Percentiles rank a stretch among this genome's conserved stretches.
phyloP scores from a whole-genome alignment of 2,113 vertebrate species.

The Xyliphius kryptos region DNA sequence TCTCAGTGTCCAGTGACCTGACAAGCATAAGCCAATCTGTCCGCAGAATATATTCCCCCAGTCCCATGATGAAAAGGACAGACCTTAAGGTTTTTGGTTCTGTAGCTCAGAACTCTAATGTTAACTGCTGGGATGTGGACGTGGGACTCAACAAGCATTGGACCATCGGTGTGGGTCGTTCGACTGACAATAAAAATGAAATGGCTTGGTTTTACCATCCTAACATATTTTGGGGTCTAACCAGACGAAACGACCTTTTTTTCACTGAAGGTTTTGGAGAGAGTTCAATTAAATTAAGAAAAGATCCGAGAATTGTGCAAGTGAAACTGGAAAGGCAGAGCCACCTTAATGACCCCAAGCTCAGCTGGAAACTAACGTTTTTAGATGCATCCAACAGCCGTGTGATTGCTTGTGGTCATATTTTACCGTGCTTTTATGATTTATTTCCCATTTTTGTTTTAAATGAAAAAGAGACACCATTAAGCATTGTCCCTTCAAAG shows the following conservation, averaged over 20 bases:
- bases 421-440: neutral
- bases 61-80: neutral
- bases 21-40: slow-evolving; percentile 3
- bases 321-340: neutral
- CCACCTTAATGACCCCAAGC: neutral
- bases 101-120: neutral
- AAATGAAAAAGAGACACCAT: neutral
- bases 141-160: slow-evolving; percentile 42
- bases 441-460: slow-evolving; percentile 21
- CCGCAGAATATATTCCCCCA: neutral
- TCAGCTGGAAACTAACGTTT: slow-evolving; percentile 5
- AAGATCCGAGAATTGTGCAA: neutral
- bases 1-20: slow-evolving; percentile 30
- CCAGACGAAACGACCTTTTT: slow-evolving; percentile 22
- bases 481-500: slow-evolving; percentile 9
- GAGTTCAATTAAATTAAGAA: neutral
- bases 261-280: neutral
- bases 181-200: neutral
- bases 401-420: neutral
- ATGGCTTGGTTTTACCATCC: slow-evolving; percentile 11
- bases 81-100: slow-evolving; percentile 3
- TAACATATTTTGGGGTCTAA: slow-evolving; percentile 44
- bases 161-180: slow-evolving; percentile 41
- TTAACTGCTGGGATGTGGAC: slow-evolving; percentile 32
- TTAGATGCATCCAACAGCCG: neutral